Conservation (phyloP, 35 echinoderm and acorn worm species). For the Heliocidaris tuberculata region DNA sequence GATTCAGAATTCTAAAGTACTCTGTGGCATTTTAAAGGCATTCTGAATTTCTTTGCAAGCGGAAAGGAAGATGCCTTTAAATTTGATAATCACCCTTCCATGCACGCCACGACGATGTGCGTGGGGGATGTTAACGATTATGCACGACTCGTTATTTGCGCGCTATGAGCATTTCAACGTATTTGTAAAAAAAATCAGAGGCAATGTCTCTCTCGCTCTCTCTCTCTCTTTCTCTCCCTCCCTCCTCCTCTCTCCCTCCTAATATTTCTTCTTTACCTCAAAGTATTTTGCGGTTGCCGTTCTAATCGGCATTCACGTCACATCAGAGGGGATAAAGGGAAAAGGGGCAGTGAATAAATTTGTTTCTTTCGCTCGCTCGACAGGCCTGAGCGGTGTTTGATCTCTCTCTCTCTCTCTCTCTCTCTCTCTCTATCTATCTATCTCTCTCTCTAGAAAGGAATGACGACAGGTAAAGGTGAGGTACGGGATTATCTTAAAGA, state of each 20-base stretch:
- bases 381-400: background rate
- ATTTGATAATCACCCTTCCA: too few species aligned
- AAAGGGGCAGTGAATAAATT: background rate
- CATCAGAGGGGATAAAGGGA: background rate
- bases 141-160: slow-evolving; percentile 21
- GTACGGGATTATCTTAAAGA: background rate
- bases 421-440: too few species aligned
- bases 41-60: too few species aligned
- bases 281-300: background rate
- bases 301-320: background rate
- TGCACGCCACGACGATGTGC: too few species aligned
- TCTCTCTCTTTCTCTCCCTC: background rate
- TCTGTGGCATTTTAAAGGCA: too few species aligned
- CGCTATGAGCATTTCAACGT: background rate
- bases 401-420: background rate
- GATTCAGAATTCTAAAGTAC: too few species aligned
- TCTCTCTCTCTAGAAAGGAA: background rate
- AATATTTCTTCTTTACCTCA: too few species aligned
- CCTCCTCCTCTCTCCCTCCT: background rate
- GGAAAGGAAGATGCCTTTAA: too few species aligned
- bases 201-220: background rate
- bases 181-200: background rate
- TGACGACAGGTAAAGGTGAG: background rate
- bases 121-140: background rate
- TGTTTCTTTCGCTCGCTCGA: background rate